Conservation (phyloP, 2,888 invertebrate species). For the Leucozona laternaria region DNA sequence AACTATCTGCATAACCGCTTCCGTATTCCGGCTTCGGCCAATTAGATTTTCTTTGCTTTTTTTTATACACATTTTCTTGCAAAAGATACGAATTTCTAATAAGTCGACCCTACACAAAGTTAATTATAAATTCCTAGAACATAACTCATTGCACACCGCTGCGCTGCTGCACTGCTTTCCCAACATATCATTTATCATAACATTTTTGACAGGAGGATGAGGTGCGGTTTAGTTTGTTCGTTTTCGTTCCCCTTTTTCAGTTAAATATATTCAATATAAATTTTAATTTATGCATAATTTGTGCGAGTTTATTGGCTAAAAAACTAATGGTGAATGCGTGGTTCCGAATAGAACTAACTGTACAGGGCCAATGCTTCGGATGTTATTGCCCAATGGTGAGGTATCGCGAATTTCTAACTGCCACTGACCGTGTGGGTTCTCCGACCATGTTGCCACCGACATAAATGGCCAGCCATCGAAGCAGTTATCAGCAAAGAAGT, state of each 20-base stretch:
- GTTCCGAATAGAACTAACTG: constrained; percentile 76
- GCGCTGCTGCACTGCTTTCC: neutral
- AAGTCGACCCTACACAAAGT: constrained; percentile 32
- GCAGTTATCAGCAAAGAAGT: constrained; percentile 88
- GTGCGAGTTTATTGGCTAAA: constrained; percentile 52
- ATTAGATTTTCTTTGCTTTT: constrained; percentile 23
- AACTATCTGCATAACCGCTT: constrained; percentile 36
- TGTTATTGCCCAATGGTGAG: constrained; percentile 55
- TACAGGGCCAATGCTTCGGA: constrained; percentile 64
- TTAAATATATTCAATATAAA: constrained; percentile 33
- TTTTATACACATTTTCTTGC: neutral
- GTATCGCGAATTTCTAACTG: constrained; percentile 84
- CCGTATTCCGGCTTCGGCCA: constrained; percentile 71
- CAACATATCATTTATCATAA: constrained; percentile 44
- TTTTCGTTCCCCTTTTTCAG: neutral
- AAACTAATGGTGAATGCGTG: constrained; percentile 30
- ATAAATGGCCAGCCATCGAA: constrained; percentile 91
- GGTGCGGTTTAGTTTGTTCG: constrained; percentile 26
- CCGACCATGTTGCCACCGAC: constrained; percentile 96
- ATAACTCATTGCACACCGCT: constrained; percentile 4
- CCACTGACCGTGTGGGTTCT: constrained; percentile 90
- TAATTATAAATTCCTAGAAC: constrained; percentile 63
- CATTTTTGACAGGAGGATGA: constrained; percentile 52
- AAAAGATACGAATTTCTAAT: constrained; percentile 14
- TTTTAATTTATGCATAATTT: constrained; percentile 65